A percentile compares a stretch with the other conserved stretches of the same genome.
phyloP scores from a whole-genome alignment of 2,888 invertebrate species.

The Cetonia aurata region DNA sequence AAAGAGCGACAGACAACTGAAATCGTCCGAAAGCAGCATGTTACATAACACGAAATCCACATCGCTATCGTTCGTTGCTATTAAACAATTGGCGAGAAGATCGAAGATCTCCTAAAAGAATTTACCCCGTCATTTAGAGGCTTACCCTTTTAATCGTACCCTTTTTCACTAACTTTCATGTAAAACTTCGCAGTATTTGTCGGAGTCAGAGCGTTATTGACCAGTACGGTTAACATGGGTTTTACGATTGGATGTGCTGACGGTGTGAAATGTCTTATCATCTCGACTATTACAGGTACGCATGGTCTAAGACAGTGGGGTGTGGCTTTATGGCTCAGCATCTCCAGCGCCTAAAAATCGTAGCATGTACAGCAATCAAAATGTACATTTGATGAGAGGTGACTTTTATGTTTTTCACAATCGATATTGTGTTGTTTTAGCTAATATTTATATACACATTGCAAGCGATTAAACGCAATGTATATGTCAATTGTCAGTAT shows the following conservation, averaged over 20 bases:
- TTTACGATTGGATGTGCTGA: slow-evolving; percentile 22
- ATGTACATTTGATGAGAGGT: neutral
- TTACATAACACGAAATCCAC: slow-evolving; percentile 21
- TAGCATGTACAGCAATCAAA: no score
- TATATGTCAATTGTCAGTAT: no score
- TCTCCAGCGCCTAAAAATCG: slow-evolving; percentile 22
- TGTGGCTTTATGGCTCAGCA: slow-evolving; percentile 16
- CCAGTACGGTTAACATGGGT: slow-evolving; percentile 27
- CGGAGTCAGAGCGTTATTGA: slow-evolving; percentile 13
- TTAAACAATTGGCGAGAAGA: slow-evolving; percentile 20
- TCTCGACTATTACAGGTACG: slow-evolving; percentile 9
- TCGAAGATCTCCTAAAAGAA: slow-evolving; percentile 22
- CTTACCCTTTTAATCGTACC: neutral
- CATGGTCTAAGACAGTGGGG: slow-evolving; percentile 19
- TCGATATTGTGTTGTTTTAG: no score
- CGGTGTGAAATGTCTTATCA: slow-evolving; percentile 14
- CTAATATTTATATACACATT: no score
- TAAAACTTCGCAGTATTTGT: slow-evolving; percentile 22
- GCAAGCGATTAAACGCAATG: no score
- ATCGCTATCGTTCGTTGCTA: slow-evolving; percentile 11
- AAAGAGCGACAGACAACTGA: slow-evolving; percentile 27
- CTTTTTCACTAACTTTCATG: slow-evolving; percentile 14
- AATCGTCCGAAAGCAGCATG: slow-evolving; percentile 35
- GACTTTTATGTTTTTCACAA: no score
- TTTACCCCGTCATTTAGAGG: no score